Evolutionary conservation across 2,888 invertebrate species (phyloP).

Genomic region (Bellardia pandia): DNA sequence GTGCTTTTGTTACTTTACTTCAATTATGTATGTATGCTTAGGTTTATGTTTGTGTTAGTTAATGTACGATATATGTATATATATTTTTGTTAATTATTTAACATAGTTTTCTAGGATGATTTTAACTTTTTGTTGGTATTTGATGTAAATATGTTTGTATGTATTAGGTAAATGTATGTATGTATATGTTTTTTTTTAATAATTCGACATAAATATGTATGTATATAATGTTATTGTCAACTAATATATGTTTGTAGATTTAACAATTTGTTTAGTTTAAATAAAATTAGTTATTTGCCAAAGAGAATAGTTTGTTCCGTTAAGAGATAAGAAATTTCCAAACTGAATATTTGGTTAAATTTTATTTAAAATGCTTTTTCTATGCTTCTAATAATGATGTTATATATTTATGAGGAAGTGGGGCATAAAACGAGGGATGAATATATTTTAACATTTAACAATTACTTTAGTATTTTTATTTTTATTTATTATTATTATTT

Average conservation of each 20-base stretch:
- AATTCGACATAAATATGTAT: slow-evolving; percentile 54
- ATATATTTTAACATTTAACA: slow-evolving; percentile 68
- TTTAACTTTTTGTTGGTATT: slow-evolving; percentile 50
- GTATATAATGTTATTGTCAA: slow-evolving; percentile 72
- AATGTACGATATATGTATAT: slow-evolving; percentile 28
- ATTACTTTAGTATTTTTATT: slow-evolving; percentile 53
- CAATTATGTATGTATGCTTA: slow-evolving; percentile 10
- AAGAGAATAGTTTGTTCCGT: slow-evolving; percentile 21
- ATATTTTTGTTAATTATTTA: slow-evolving; percentile 14
- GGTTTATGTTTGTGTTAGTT: slow-evolving; percentile 19
- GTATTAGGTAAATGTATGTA: slow-evolving; percentile 18
- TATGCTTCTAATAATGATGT: slow-evolving; percentile 1
- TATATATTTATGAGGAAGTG: slow-evolving; percentile 1
- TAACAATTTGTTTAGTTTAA: slow-evolving; percentile 58
- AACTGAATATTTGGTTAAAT: slow-evolving; percentile 29
- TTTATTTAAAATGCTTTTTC: slow-evolving; percentile 1
- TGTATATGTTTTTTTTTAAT: slow-evolving; percentile 9
- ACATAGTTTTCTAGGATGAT: slow-evolving; percentile 29
- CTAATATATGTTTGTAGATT: slow-evolving; percentile 66
- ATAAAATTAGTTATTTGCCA: slow-evolving; percentile 48
- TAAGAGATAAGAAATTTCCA: neutral
- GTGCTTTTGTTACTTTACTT: neutral
- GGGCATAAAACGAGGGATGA: slow-evolving; percentile 28
- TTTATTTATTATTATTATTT: slow-evolving; percentile 6
- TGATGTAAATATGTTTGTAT: slow-evolving; percentile 23